Base-by-base conservation (phyloP, 2,797 vertebrate genomes). In the Somateria mollissima region DNA sequence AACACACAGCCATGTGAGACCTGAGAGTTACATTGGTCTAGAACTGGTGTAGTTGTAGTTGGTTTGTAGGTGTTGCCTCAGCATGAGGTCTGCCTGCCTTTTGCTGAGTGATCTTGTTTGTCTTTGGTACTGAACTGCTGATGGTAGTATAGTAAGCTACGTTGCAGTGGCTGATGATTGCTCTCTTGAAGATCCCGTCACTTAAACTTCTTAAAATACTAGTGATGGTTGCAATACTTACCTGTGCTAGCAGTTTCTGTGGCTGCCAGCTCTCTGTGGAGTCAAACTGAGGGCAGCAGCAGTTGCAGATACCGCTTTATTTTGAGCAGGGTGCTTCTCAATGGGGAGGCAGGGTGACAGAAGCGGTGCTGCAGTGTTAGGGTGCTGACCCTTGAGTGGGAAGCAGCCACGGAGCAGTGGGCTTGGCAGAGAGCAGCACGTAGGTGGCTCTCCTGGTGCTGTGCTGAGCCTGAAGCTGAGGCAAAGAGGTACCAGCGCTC, bases 341-440 rank as follows among this genome's bases (percentile, higher is more conserved):
- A 11, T 5, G 14, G 32, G 69, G 47, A 64, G 34, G 30, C 32
- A 77, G 32, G 5, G 34, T 1, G 2, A 62, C 58, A 41, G 20
- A 53, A 51, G 4, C 39, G 34, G 61, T 77, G 10, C 28, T 47
- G 1, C 28, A 27, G 20, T 1, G 0, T 71, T 89, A 41, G 58
- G 64, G 7, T 0, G 0, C 18, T 53, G 22, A 30, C 14, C 11
- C n/a, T 4, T 20, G 22, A n/a, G 11, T 1, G 80, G 79, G 69
- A 61, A 76, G 61, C 1, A 2, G 32, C 37, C 53, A 27, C 34
- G 39, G 20, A 37, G 36, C 28, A 36, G 18, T 37, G 41, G n/a
- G 25, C 27, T 64, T 2, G 5, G 11, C 1, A 0, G 36, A 57
- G 62, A 65, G 45, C 60, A 72, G 60, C 45, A 28, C 7, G 1